Conservation (phyloP, 2,797 vertebrate genomes). For the Hydrocynus forskahlii region DNA sequence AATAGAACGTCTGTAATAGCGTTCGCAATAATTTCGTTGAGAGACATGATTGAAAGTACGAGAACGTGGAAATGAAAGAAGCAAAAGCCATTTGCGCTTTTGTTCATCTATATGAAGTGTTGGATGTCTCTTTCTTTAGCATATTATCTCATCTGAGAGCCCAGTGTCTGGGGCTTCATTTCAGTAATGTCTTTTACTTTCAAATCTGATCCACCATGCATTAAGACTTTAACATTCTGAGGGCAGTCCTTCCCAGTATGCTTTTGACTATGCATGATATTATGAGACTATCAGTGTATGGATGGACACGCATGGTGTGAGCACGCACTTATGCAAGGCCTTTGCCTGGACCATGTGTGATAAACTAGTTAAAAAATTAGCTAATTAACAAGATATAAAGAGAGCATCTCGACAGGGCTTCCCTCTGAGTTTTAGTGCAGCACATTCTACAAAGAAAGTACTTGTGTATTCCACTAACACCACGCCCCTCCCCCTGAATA, state of each 20-base stretch:
- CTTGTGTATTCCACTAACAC: conserved; percentile 3
- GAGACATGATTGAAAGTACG: conserved; percentile 70
- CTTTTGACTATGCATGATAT: too few relatives aligned
- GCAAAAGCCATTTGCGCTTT: conserved; percentile 64
- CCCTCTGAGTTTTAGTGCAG: neutral
- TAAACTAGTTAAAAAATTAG: neutral
- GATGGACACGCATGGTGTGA: neutral
- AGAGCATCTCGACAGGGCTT: neutral
- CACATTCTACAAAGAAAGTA: neutral
- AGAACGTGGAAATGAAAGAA: conserved; percentile 65
- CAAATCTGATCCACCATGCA: conserved; percentile 21
- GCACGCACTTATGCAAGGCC: neutral
- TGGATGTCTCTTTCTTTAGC: conserved; percentile 53
- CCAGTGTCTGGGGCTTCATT: conserved; percentile 32
- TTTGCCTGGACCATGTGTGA: neutral
- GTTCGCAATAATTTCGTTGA: conserved; percentile 68
- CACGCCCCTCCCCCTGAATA: neutral
- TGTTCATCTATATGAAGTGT: conserved; percentile 62
- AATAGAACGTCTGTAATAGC: conserved; percentile 67
- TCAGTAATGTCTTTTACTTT: conserved; percentile 12
- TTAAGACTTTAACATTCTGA: conserved; percentile 11
- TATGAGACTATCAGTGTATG: too few relatives aligned
- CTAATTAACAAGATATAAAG: neutral
- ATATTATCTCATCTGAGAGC: conserved; percentile 37
- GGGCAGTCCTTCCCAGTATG: too few relatives aligned